Conservation (phyloP, 2,797 vertebrate species). For the Craterocephalus amniculus region DNA sequence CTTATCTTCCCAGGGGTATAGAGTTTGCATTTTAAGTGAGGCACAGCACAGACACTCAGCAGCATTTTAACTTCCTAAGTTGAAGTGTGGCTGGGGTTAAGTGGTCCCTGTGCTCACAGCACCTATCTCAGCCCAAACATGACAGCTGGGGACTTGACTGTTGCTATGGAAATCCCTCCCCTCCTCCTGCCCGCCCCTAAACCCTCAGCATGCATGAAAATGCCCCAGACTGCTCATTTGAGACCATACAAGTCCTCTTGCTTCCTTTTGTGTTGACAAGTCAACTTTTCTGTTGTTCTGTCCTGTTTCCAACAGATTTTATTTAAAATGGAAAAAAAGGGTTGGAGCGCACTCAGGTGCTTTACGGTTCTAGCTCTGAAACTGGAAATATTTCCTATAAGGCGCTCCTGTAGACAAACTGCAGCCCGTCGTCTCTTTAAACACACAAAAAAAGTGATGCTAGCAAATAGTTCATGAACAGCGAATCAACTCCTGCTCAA, state of each 20-base stretch:
- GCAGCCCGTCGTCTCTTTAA: slow-evolving; percentile 37
- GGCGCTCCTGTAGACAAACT: slow-evolving; percentile 38
- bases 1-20: slow-evolving; percentile 75
- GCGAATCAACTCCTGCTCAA: neutral
- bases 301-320: slow-evolving; percentile 70
- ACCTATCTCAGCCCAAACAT: slow-evolving; percentile 84
- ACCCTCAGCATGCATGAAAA: slow-evolving; percentile 70
- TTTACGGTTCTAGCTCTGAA: slow-evolving; percentile 68
- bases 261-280: slow-evolving; percentile 75
- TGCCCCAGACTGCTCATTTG: slow-evolving; percentile 83
- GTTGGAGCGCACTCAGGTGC: slow-evolving; percentile 60
- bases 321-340: slow-evolving; percentile 74
- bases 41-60: slow-evolving; percentile 81
- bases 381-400: slow-evolving; percentile 70
- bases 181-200: slow-evolving; percentile 28
- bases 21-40: slow-evolving; percentile 87
- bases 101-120: slow-evolving; percentile 86
- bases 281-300: slow-evolving; percentile 77
- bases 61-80: slow-evolving; percentile 85
- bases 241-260: slow-evolving; percentile 78
- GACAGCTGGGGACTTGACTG: slow-evolving; percentile 88
- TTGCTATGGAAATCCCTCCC: slow-evolving; percentile 82
- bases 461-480: neutral
- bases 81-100: slow-evolving; percentile 87
- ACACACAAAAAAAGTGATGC: slow-evolving; percentile 10